phyloP scores from a whole-genome alignment of 23 tunicate species.

The Halocynthia roretzi region DNA sequence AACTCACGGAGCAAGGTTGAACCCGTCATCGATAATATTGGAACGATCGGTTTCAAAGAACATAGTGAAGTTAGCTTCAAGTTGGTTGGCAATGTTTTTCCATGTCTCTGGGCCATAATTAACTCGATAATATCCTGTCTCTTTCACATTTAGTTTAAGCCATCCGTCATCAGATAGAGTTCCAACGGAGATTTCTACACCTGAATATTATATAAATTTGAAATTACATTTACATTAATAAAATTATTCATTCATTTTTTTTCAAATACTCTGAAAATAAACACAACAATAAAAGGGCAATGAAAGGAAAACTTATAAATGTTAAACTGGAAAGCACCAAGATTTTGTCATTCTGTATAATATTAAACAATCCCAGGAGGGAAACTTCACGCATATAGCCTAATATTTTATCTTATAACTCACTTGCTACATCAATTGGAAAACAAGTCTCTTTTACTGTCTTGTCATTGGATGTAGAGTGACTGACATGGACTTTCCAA shows the following conservation, averaged over 20 bases:
- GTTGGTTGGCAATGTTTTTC: conserved; percentile 43
- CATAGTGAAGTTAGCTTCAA: conserved; percentile 32
- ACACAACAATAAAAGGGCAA: too few species aligned
- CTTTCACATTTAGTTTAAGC: conserved; percentile 74
- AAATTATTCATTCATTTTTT: background rate
- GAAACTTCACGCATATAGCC: background rate
- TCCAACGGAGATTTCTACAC: background rate
- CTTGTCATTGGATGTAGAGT: conserved; percentile 35
- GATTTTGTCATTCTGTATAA: too few species aligned
- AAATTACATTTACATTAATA: conserved; percentile 4
- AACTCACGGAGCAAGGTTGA: conserved; percentile 89
- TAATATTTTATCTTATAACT: background rate
- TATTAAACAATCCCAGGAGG: too few species aligned
- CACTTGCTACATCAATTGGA: conserved; percentile 8
- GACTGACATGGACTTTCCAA: conserved; percentile 57
- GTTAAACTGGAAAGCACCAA: too few species aligned
- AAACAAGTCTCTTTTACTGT: conserved; percentile 1
- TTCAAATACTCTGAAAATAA: too few species aligned
- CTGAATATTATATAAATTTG: background rate
- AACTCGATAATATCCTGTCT: conserved; percentile 86
- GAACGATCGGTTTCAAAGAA: conserved; percentile 74
- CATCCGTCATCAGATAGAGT: conserved; percentile 31
- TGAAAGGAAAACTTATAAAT: too few species aligned
- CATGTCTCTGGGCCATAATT: conserved; percentile 61
- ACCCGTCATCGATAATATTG: conserved; percentile 79